Evolutionary conservation across 2,797 vertebrate species (phyloP).

Genomic region (Xiphorhynchus erythropygius): DNA sequence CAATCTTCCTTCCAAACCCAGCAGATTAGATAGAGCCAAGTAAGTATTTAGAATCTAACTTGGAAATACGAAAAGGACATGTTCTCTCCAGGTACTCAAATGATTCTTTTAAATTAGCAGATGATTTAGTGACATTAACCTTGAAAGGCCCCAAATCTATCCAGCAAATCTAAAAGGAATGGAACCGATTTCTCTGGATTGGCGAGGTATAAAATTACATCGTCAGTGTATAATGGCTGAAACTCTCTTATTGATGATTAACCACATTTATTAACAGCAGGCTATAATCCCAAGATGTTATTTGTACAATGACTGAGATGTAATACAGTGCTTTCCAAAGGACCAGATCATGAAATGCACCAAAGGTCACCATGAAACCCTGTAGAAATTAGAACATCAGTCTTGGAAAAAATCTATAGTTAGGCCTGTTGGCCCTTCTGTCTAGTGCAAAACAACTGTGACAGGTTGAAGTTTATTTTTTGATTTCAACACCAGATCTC

Average conservation of each 20-base stretch:
- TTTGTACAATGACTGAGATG: constrained; percentile 57
- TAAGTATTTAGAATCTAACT: constrained; percentile 10
- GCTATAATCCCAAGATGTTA: constrained; percentile 45
- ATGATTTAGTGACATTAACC: constrained; percentile 67
- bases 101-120: constrained; percentile 61
- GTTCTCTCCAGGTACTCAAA: constrained; percentile 18
- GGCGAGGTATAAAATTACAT: constrained; percentile 72
- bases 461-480: constrained; percentile 9
- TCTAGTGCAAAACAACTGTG: not conserved
- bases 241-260: constrained; percentile 68
- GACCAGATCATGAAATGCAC: constrained; percentile 36
- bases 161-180: constrained; percentile 56
- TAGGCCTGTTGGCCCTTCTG: not conserved
- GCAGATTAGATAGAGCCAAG: not conserved
- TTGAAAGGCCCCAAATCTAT: constrained; percentile 57
- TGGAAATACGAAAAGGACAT: not conserved
- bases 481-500: not conserved
- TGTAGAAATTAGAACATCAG: constrained; percentile 45
- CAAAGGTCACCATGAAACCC: constrained; percentile 32
- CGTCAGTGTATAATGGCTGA: constrained; percentile 52
- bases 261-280: constrained; percentile 66
- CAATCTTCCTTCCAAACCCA: not conserved
- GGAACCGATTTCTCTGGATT: constrained; percentile 60
- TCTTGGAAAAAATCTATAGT: constrained; percentile 26
- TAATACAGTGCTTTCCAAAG: constrained; percentile 17